Evolutionary conservation across 2,797 vertebrate genomes (phyloP).

Genomic region (Avahi laniger): DNA sequence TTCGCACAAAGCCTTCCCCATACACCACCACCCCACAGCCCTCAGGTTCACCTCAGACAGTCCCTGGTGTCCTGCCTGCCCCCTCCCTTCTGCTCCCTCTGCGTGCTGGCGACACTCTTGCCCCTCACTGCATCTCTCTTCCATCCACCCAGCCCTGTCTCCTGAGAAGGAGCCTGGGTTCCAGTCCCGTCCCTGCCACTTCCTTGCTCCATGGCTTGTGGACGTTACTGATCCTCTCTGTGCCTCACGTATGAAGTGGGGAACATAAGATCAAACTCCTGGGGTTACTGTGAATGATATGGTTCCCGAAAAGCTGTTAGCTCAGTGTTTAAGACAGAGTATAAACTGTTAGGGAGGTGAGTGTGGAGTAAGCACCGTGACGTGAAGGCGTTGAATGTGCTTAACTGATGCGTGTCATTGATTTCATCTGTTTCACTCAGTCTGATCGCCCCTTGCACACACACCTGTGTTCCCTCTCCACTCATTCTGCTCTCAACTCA

Average conservation of each 20-base stretch:
- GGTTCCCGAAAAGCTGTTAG: not conserved
- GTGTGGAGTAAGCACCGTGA: fast-evolving
- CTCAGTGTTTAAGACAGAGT: not conserved
- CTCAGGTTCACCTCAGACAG: not conserved
- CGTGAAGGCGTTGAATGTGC: not conserved
- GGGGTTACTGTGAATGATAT: not conserved
- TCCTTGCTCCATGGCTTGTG: not conserved
- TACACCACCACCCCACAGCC: too few species aligned
- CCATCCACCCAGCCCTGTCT: not conserved
- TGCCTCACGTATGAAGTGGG: not conserved
- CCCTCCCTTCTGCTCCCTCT: not conserved
- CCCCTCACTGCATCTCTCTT: not conserved
- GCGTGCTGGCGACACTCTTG: not conserved
- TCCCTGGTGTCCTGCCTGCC: not conserved
- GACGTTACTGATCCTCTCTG: not conserved
- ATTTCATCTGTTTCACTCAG: fast-evolving
- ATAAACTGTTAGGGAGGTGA: not conserved
- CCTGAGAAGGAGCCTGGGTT: not conserved
- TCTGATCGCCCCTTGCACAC: not conserved
- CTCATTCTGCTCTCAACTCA: not conserved
- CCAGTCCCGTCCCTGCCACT: not conserved
- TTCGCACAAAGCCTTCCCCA: not conserved
- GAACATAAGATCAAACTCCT: not conserved
- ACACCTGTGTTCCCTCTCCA: not conserved
- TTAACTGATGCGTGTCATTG: not conserved